Evolutionary conservation across 2,888 invertebrate species (phyloP), one percentile per base, ranked within the genome.

Genomic region (Ellobium chinense): DNA sequence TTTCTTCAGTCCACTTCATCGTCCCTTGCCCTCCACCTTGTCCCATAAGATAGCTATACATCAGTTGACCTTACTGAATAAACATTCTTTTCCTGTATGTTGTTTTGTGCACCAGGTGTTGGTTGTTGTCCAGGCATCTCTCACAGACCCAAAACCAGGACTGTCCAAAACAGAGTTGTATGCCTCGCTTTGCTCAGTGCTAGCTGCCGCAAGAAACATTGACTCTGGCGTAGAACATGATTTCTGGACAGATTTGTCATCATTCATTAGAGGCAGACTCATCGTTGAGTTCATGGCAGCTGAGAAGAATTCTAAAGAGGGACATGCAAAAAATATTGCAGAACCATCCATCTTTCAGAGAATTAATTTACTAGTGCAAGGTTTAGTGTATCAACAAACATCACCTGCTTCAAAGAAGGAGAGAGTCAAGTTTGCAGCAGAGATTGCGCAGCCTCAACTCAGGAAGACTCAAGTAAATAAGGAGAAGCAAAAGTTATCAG

Each of bases 51-150:
- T n/a, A n/a, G n/a, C 18, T 46, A 46, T 46, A 46, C 7, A 46
- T 12, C 18, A 46, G 9, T 46, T 46, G 46, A 46, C 18, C 46
- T 46, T 7, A 7, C 46, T 46, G 46, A 46, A 12, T 46, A 7
- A 7, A 12, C 9, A 7, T 7, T 46, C 46, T 46, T 7, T 12
- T 46, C 7, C 18, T 46, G 7, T 46, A 18, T 46, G 7, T 46
- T 12, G 2, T 36, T 14, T 7, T 36, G 66, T 75, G 37, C 75
- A 85, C 31, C 78, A 92, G 92, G 83, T 92, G 7, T 46, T 91
- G 54, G 88, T 90, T 27, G 80, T 92, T 14, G 82, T 92, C 12
- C 86, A 90, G 78, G 87, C 88, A 1, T 91, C 91, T 3, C 76
- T 92, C 4, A 76, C 87, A 21, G 91, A 91, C 34, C 75, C 66